Base-by-base conservation (phyloP, 1,140 invertebrate genomes). In the Agrilus planipennis region DNA sequence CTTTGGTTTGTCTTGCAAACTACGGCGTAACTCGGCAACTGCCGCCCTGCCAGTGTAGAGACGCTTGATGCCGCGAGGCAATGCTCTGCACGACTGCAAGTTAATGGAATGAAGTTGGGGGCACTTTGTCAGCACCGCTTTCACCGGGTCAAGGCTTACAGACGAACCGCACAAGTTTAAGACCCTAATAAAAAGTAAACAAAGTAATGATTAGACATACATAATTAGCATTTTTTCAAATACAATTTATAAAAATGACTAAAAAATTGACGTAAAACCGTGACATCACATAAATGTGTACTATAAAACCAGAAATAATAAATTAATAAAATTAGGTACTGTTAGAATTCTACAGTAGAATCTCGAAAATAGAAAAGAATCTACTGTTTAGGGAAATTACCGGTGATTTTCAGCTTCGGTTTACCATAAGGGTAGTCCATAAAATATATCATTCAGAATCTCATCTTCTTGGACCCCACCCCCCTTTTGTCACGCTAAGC, bases 121-220 rank as follows among this genome's bases (percentile, higher is more conserved):
- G 58, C 84, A 86, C 47, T 73, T 75, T 12, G 70, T 62, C 39
- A 89, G 64, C 15, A 87, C 72, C 51, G 75, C 76, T 55, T 81
- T 84, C 1, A 89, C 76, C 15, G 83, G 77, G 39, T 77, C 77
- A 41, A 84, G 69, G 27, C 77, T 82, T 9, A 88, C 80, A 1
- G 84, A 81, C 12, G 84, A 86, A 14, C 85, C 84, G 56, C 81
- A 83, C 25, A 89, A 63, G 63, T 89, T 84, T 44, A 89, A 65
- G 53, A 75, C 72, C 53, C 81, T 83, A 57, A n/a, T n/a, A n/a
- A 54, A 63, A 58, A 51, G 17, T 14, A 36, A 39, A 35, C 25
- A 9, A 32, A 37, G 18, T 29, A 12, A 27, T 6, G 12, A 7
- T 28, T 30, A 5, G 7, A 34, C 19, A 41, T 34, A 9, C 6